Conservation (phyloP, 2,113 vertebrate species). For the Lophius piscatorius region DNA sequence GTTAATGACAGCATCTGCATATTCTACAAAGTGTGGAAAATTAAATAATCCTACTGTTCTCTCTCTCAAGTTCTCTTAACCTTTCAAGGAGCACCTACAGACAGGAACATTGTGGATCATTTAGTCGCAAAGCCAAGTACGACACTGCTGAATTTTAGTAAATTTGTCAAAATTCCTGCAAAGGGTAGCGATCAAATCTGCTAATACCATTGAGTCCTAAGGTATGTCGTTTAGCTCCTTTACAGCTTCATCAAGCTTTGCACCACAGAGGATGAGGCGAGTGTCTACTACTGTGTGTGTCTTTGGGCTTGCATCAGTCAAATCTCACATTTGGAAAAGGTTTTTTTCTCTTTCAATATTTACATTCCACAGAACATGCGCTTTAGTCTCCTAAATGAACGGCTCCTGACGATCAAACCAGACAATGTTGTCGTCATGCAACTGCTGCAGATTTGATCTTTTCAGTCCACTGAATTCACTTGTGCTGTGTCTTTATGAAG, state of each 20-base stretch:
- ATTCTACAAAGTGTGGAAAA: too few relatives aligned
- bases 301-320: background rate
- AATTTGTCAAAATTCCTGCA: too few relatives aligned
- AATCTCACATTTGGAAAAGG: background rate
- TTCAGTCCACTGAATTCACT: slow-evolving; percentile 15
- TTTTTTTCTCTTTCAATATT: background rate
- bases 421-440: slow-evolving; percentile 19
- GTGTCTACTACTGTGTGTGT: slow-evolving; percentile 6
- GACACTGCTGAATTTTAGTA: too few relatives aligned
- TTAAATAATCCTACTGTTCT: too few relatives aligned
- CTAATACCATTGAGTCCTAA: too few relatives aligned
- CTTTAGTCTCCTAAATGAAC: slow-evolving; percentile 7
- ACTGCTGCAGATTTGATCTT: slow-evolving; percentile 7
- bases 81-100: too few relatives aligned
- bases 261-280: slow-evolving; percentile 8
- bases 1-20: too few relatives aligned
- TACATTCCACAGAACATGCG: background rate
- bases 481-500: slow-evolving; percentile 1
- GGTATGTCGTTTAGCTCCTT: background rate
- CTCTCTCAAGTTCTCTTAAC: too few relatives aligned
- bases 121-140: too few relatives aligned
- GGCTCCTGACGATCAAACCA: slow-evolving; percentile 7
- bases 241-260: slow-evolving; percentile 17
- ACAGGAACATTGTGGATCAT: too few relatives aligned
- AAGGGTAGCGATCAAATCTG: too few relatives aligned